Conservation (phyloP, 2,797 vertebrate genomes). For the Muraenolepis orangiensis region DNA sequence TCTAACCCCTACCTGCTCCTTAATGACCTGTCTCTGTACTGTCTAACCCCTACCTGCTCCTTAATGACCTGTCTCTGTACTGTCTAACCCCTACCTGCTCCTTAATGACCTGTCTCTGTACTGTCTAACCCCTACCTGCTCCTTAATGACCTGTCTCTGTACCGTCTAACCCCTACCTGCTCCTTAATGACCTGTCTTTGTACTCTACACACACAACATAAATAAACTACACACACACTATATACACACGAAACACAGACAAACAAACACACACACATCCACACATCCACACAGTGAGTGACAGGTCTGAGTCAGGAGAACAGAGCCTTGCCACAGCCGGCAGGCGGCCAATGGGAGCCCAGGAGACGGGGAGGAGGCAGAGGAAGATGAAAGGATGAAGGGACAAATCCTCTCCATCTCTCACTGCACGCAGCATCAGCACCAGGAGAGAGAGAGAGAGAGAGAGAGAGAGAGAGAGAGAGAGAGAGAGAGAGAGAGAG, state of each 20-base stretch:
- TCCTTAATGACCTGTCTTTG: too few relatives aligned
- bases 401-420: slow-evolving; percentile 64
- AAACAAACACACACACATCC: neutral
- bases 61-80: too few relatives aligned
- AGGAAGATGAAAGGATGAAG: slow-evolving; percentile 64
- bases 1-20: too few relatives aligned
- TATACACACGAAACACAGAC: neutral
- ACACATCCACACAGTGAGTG: slow-evolving; percentile 45
- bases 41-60: too few relatives aligned
- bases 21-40: too few relatives aligned
- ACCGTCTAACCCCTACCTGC: too few relatives aligned
- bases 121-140: too few relatives aligned
- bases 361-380: slow-evolving; percentile 50
- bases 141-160: too few relatives aligned
- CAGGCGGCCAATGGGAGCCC: slow-evolving; percentile 63
- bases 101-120: too few relatives aligned
- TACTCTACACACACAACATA: neutral
- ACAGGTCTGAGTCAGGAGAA: too few relatives aligned
- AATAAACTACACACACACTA: slow-evolving; percentile 14
- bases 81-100: too few relatives aligned
- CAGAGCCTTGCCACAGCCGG: slow-evolving; percentile 53
- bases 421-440: slow-evolving; percentile 39
- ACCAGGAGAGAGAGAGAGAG: slow-evolving; percentile 42
- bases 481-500: slow-evolving; percentile 17
- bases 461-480: neutral